These are phyloP conservation scores for Engraulis encrasicolus DNA, from an alignment of 2,113 vertebrate genomes.

Conservation along the genomic window DNA sequence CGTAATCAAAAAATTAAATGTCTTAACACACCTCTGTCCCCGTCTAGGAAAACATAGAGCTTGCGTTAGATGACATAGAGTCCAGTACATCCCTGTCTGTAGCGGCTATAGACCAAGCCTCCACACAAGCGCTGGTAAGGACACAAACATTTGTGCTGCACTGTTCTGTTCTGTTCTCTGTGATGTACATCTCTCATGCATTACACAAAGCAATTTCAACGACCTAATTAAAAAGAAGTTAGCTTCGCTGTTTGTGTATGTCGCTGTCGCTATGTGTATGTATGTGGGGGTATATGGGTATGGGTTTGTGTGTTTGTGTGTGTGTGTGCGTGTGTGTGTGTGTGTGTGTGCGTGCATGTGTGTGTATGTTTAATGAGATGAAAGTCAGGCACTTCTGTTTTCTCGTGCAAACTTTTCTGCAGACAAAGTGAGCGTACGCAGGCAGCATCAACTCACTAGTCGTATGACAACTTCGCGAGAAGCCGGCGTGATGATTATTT, in stretches of 20 bases:
- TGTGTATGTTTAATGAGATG: not conserved
- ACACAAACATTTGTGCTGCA: conserved; percentile 19
- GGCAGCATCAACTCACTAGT: not conserved
- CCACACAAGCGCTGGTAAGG: conserved; percentile 94
- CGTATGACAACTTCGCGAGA: not conserved
- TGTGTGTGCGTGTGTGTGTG: not conserved
- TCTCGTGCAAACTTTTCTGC: not conserved
- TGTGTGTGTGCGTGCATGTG: too few species aligned
- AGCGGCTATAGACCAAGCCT: conserved; percentile 90
- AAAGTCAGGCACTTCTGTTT: not conserved
- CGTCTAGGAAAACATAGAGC: conserved; percentile 94
- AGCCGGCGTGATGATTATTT: conserved; percentile 9
- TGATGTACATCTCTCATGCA: not conserved
- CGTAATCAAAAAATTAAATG: conserved; percentile 35
- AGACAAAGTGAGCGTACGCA: not conserved
- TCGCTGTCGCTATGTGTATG: too few species aligned
- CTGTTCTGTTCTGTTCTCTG: not conserved
- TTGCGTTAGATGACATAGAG: conserved; percentile 91
- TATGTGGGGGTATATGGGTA: too few species aligned
- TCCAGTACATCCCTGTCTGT: conserved; percentile 82
- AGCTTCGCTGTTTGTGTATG: not conserved
- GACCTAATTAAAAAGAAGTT: not conserved
- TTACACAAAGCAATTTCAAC: not conserved
- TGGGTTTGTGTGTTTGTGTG: too few species aligned
- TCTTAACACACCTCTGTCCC: conserved; percentile 73